Base-by-base conservation (phyloP, 2,888 invertebrate genomes). In the Caprella mutica region DNA sequence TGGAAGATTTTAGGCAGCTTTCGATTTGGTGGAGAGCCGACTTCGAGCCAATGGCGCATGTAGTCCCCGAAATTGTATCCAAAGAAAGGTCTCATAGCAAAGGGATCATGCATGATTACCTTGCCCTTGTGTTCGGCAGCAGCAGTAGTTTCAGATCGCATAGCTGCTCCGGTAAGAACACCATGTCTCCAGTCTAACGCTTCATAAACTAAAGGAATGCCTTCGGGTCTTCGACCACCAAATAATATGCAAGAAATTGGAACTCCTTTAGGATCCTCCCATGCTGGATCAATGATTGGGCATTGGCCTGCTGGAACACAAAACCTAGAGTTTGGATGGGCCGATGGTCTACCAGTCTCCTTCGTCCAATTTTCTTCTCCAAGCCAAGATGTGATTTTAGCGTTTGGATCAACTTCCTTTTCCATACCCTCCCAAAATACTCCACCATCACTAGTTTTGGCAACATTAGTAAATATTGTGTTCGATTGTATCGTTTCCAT, bases 11-110 rank as follows among this genome's bases (percentile, higher is more conserved):
- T 87, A 2, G 98, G 98, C 69, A 96, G 77, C 61, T 82, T 77
- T 35, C 42, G 43, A 23, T 17, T 26, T 21, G 52, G 35, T 5
- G 48, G 23, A 23, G 42, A 9, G n/a, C 33, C 33, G 48, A 56
- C 48, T n/a, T 48, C 48, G 27, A 59, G 39, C 59, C 59, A 59
- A 50, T 59, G 59, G 35, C 42, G 75, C 19, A 98, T 77, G 73
- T 98, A 98, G 69, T 92, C 80, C 3, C 97, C 97, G 71, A 97
- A 96, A 77, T 98, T 97, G 79, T 98, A 98, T 0, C 96, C 97
- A 72, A 98, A 96, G 82, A 98, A 98, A 5, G 97, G 97, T 52
- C 97, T 79, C 97, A 98, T 98, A 0, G 97, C 97, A 75, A 98
- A 96, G 6, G 97, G 97, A 75, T 98, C 97, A 75, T 97, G 88